Evolutionary conservation across 2,113 vertebrate species (phyloP).

Genomic region (Aythya baeri): DNA sequence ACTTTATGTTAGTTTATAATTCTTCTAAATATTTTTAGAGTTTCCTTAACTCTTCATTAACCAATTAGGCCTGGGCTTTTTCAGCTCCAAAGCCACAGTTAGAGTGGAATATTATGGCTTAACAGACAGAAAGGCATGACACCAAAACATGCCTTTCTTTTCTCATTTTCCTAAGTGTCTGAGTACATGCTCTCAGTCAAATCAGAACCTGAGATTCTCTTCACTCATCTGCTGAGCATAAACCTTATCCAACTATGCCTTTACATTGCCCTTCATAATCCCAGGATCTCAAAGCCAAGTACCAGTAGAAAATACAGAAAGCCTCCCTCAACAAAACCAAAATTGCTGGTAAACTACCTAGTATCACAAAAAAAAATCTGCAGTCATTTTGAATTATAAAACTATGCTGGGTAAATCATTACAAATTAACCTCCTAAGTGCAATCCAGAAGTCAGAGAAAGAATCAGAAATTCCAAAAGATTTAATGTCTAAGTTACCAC

Average conservation of each 20-base stretch:
- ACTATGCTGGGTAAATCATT: neutral
- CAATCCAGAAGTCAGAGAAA: neutral
- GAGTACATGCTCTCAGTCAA: conserved; percentile 7
- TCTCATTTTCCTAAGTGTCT: neutral
- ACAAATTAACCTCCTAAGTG: neutral
- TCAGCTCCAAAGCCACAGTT: neutral
- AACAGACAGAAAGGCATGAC: neutral
- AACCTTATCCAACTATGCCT: neutral
- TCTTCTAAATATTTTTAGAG: neutral
- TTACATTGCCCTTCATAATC: neutral
- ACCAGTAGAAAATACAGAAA: neutral
- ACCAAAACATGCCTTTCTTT: neutral
- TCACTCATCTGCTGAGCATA: neutral
- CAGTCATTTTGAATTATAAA: neutral
- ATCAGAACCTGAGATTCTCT: neutral
- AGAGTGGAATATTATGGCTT: neutral
- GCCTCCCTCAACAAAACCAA: neutral
- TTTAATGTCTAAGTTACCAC: neutral
- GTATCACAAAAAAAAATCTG: neutral
- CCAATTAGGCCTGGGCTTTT: neutral
- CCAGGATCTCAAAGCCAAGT: neutral
- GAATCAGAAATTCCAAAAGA: neutral
- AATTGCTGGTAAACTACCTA: neutral
- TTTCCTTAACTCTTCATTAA: neutral
- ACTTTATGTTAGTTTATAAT: neutral